A percentile compares a stretch with the other conserved stretches of the same genome.
These are phyloP conservation scores for Odontesthes bonariensis DNA, from an alignment of 2,113 vertebrate species.

Conservation along the genomic window DNA sequence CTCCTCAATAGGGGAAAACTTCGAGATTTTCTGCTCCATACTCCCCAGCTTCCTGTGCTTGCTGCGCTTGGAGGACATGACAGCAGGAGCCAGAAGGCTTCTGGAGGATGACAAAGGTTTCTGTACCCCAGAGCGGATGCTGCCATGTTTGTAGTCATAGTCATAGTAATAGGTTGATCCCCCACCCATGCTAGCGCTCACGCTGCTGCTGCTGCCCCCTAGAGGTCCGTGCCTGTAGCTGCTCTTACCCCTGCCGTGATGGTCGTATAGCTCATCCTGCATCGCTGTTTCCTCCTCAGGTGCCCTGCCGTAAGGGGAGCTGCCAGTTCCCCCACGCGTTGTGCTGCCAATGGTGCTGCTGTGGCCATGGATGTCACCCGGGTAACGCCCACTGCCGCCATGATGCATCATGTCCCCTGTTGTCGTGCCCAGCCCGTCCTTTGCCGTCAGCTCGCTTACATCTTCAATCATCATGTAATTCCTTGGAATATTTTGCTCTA, in stretches of 20 bases:
- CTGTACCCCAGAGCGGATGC: constrained; percentile 82
- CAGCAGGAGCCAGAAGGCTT: constrained; percentile 90
- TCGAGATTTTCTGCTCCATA: constrained; percentile 98
- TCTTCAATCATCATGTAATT: constrained; percentile 99
- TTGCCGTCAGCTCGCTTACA: constrained; percentile 94
- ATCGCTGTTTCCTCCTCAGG: constrained; percentile 90
- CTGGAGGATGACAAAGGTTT: constrained; percentile 88
- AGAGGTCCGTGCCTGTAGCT: constrained; percentile 85
- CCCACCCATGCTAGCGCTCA: constrained; percentile 84
- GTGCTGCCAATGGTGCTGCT: constrained; percentile 72
- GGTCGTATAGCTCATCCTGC: constrained; percentile 95
- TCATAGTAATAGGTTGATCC: constrained; percentile 90
- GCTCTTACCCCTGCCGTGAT: constrained; percentile 91
- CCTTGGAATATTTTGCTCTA: constrained; percentile 95
- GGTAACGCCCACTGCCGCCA: constrained; percentile 80
- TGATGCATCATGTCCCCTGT: constrained; percentile 88
- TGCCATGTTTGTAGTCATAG: constrained; percentile 85
- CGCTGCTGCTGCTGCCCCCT: constrained; percentile 83
- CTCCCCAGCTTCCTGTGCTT: constrained; percentile 95
- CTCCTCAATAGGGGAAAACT: constrained; percentile 99
- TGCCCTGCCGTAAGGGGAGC: constrained; percentile 91
- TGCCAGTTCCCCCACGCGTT: constrained; percentile 78
- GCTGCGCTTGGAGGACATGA: constrained; percentile 93
- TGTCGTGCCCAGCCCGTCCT: constrained; percentile 87
- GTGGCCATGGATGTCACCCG: constrained; percentile 73